phyloP scores from a whole-genome alignment of 2,888 invertebrate genomes.

The Cancer borealis region DNA sequence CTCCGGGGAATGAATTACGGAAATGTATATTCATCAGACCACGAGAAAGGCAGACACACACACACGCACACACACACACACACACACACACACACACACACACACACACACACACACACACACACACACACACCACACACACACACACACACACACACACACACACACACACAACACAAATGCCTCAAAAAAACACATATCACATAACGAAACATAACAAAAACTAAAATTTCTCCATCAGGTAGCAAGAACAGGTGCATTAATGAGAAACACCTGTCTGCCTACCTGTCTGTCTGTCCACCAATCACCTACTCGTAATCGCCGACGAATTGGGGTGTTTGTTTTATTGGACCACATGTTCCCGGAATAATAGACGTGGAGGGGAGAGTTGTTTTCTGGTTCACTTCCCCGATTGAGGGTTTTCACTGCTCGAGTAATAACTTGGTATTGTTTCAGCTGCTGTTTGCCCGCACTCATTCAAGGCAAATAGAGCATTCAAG shows the following conservation, averaged over 20 bases:
- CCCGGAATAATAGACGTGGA: neutral
- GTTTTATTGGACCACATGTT: neutral
- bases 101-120: neutral
- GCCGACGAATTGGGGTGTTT: neutral
- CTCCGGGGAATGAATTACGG: neutral
- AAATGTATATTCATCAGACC: neutral
- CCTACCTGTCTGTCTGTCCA: neutral
- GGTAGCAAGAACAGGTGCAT: neutral
- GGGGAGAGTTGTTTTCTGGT: neutral
- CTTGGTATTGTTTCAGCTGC: neutral
- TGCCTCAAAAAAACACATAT: neutral
- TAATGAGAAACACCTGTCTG: constrained; percentile 4
- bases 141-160: neutral
- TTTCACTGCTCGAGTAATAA: neutral
- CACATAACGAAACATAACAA: neutral
- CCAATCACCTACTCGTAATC: neutral
- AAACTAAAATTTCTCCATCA: neutral
- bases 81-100: neutral
- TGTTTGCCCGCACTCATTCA: neutral
- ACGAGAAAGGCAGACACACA: neutral
- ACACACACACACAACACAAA: neutral
- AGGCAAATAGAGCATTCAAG: neutral
- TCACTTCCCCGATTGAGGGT: neutral
- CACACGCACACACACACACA: neutral
- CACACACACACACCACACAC: neutral